phyloP scores from a whole-genome alignment of 2,797 vertebrate species.

The Gephyroberyx darwinii region DNA sequence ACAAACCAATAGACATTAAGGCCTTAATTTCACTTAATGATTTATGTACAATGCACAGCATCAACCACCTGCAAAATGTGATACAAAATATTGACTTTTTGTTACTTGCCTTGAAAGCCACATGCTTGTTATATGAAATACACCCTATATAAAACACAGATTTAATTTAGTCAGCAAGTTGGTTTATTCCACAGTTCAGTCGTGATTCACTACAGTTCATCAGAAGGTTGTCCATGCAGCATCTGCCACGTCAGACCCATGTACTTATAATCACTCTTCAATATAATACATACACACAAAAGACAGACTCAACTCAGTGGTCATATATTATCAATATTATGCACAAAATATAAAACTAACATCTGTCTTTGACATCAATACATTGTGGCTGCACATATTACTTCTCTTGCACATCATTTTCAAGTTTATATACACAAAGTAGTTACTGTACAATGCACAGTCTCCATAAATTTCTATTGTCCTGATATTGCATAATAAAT shows the following conservation, averaged over 20 bases:
- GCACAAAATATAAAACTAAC: constrained; percentile 76
- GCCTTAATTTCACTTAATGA: too few species aligned
- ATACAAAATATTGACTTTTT: neutral
- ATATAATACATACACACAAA: constrained; percentile 61
- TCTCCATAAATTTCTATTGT: constrained; percentile 30
- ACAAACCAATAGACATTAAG: neutral
- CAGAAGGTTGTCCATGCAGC: constrained; percentile 66
- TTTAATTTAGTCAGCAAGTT: constrained; percentile 38
- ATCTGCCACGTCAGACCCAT: constrained; percentile 54
- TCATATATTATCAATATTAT: constrained; percentile 69
- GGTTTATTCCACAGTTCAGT: constrained; percentile 72
- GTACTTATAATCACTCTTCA: constrained; percentile 46
- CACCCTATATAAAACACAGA: neutral
- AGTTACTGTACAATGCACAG: constrained; percentile 58
- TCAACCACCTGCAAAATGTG: neutral
- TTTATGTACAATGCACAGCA: neutral
- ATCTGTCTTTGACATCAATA: constrained; percentile 72
- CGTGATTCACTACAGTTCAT: constrained; percentile 57
- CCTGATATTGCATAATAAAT: constrained; percentile 75
- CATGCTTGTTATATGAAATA: neutral
- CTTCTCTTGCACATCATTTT: constrained; percentile 44
- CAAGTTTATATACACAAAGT: constrained; percentile 53
- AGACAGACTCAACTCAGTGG: constrained; percentile 45
- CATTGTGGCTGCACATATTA: constrained; percentile 61
- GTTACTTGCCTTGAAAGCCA: neutral